phyloP scores from a whole-genome alignment of 2,797 vertebrate species.

The Enteromius afrohamiltoni region DNA sequence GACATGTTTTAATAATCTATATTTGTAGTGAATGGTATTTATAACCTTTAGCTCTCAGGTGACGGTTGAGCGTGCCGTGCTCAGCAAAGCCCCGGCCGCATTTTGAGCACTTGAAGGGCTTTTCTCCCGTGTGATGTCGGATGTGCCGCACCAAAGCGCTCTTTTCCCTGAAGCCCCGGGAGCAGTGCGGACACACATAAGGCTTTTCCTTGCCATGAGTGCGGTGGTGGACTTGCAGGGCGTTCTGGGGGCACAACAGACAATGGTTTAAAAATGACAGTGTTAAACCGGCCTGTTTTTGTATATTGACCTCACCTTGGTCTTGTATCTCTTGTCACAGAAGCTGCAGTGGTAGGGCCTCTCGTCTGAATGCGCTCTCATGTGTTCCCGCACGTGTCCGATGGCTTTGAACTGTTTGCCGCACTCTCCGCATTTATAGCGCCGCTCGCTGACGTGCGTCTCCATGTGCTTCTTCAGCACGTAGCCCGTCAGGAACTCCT shows the following conservation, averaged over 20 bases:
- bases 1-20: background rate
- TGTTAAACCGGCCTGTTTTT: background rate
- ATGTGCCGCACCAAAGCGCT: constrained; percentile 94
- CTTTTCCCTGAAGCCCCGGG: constrained; percentile 92
- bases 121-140: constrained; percentile 95
- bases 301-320: constrained; percentile 81
- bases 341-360: constrained; percentile 88
- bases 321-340: constrained; percentile 96
- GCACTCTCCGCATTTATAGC: constrained; percentile 96
- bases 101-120: constrained; percentile 92
- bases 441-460: constrained; percentile 88
- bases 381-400: constrained; percentile 94
- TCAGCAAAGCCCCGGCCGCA: constrained; percentile 93
- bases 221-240: constrained; percentile 94
- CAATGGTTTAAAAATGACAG: background rate
- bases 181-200: constrained; percentile 89
- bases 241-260: constrained; percentile 80
- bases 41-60: constrained; percentile 91
- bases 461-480: constrained; percentile 96
- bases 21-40: background rate
- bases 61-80: constrained; percentile 94
- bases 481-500: constrained; percentile 95
- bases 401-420: constrained; percentile 98
- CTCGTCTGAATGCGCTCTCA: constrained; percentile 93
- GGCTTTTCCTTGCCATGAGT: constrained; percentile 93